A percentile compares a stretch with the other conserved stretches of the same genome.
Evolutionary conservation across 1,140 invertebrate genomes (phyloP).

Genomic region (Drosophila lowei): DNA sequence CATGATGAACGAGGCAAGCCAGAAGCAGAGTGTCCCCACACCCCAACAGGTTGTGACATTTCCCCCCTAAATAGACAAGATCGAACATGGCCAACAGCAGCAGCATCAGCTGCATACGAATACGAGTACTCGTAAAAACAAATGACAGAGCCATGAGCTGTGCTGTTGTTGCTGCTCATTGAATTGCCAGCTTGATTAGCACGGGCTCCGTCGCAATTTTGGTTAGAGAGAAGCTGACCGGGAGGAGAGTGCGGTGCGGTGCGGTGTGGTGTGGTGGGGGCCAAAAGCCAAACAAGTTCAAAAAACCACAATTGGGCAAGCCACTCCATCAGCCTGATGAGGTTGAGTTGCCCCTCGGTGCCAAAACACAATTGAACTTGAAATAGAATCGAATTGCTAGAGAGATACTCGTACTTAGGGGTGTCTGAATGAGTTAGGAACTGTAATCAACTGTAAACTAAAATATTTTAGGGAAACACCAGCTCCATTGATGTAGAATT

Average conservation of each 20-base stretch:
- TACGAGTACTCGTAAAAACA: slow-evolving; percentile 16
- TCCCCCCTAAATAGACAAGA: slow-evolving; percentile 76
- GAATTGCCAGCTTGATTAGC: slow-evolving; percentile 52
- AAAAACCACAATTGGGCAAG: slow-evolving; percentile 81
- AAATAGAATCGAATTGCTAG: slow-evolving; percentile 9
- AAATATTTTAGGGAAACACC: too few species aligned
- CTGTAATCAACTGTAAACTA: too few species aligned
- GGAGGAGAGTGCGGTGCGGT: background rate
- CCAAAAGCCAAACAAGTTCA: slow-evolving; percentile 77
- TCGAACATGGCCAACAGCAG: slow-evolving; percentile 46
- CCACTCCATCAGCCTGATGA: slow-evolving; percentile 45
- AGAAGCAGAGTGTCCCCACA: slow-evolving; percentile 42
- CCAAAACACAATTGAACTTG: slow-evolving; percentile 38
- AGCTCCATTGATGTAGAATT: too few species aligned
- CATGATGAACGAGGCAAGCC: slow-evolving; percentile 68
- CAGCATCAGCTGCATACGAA: slow-evolving; percentile 11
- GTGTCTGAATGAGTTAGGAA: slow-evolving; percentile 1
- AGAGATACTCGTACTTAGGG: background rate
- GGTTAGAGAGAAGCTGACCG: slow-evolving; percentile 62
- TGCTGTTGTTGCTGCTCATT: slow-evolving; percentile 29
- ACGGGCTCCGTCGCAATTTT: slow-evolving; percentile 60
- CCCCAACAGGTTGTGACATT: slow-evolving; percentile 73
- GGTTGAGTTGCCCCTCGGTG: slow-evolving; percentile 5
- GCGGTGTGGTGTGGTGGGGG: slow-evolving; percentile 10
- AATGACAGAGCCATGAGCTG: slow-evolving; percentile 35